Evolutionary conservation across 2,888 invertebrate genomes (phyloP), one percentile per base, ranked within the genome.

Genomic region (Parnassius glacialis): DNA sequence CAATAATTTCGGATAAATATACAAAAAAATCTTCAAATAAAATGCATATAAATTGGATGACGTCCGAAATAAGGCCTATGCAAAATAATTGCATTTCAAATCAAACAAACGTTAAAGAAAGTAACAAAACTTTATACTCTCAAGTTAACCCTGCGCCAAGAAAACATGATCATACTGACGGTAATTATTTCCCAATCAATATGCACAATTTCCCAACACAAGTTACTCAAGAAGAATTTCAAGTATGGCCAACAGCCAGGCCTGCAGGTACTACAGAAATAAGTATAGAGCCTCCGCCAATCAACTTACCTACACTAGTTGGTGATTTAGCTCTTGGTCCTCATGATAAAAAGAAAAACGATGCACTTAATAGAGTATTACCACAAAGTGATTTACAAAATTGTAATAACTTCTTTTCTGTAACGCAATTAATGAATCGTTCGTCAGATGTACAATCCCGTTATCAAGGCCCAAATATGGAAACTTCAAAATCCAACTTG

Each of bases 41-140:
- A 81, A 90, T 84, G 85, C 91, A 90, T 65, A 91, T 91, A 44
- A 91, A 91, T 70, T 91, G 91, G 91, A 91, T 91, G 91, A 91
- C 91, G 20, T 91, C 91, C 16, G 91, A 91, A 80, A 83, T 83
- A 52, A 83, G 90, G 66, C 81, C 90, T 13, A 81, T 85, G 74
- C 87, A 88, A 74, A 85, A 77, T 67, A 81, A 78, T 70, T 87
- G 80, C 66, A 85, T 79, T 61, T 71, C 80, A 63, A 65, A 74
- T 43, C 79, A 84, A 61, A 59, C 74, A 48, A 80, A 80, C 42
- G 67, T 76, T 56, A 90, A 90, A 75, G 85, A 85, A 50, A 66
- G 73, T 44, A 78, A 80, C 48, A 90, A 87, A 71, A 54, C 73
- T 58, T 55, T 80, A 3, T 88, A 85, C 67, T 72, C 76, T 53